These are phyloP conservation scores for Smittia aterrima DNA, from an alignment of 2,888 invertebrate species.

Conservation along the genomic window DNA sequence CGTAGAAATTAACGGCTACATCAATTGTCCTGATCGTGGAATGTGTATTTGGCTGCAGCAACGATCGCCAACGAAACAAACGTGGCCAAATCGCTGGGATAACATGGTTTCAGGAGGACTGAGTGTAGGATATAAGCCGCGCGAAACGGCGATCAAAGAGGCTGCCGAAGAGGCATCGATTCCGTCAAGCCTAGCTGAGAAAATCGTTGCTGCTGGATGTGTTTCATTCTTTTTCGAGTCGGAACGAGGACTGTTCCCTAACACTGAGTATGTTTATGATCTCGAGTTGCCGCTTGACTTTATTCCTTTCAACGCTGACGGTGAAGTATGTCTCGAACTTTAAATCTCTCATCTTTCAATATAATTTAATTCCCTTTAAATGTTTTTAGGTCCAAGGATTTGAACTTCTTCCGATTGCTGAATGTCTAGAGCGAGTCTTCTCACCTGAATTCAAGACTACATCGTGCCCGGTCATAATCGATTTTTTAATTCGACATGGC, in stretches of 20 bases:
- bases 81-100: conserved; percentile 68
- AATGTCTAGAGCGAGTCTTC: conserved; percentile 77
- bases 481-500: conserved; percentile 90
- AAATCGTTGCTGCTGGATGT: conserved; percentile 59
- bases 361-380: neutral
- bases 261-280: conserved; percentile 92
- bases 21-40: conserved; percentile 78
- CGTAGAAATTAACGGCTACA: conserved; percentile 91
- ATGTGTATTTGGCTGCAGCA: conserved; percentile 91
- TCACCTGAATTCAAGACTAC: conserved; percentile 89
- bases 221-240: conserved; percentile 79
- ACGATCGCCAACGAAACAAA: conserved; percentile 52
- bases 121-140: conserved; percentile 81
- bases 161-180: conserved; percentile 93
- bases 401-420: conserved; percentile 77
- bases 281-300: conserved; percentile 87
- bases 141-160: conserved; percentile 90
- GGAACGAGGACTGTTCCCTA: conserved; percentile 88
- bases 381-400: conserved; percentile 67
- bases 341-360: neutral
- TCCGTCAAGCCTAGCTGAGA: conserved; percentile 71
- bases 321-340: conserved; percentile 62
- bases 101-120: conserved; percentile 94
- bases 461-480: conserved; percentile 85
- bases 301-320: conserved; percentile 88